These are phyloP conservation scores for Spialia ferax DNA, from an alignment of 2,888 invertebrate genomes.

Conservation along the genomic window DNA sequence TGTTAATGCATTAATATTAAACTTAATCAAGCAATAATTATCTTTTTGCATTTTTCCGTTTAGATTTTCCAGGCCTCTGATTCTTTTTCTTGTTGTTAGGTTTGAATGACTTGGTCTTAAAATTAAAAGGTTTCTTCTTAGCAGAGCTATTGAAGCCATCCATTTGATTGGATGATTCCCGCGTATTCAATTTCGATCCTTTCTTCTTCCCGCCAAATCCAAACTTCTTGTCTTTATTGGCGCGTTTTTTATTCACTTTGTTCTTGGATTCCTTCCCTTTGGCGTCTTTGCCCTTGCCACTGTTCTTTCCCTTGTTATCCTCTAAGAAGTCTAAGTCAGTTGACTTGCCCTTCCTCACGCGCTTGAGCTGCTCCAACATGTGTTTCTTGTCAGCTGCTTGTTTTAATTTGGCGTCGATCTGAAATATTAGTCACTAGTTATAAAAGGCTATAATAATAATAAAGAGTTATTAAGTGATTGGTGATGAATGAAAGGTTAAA, in stretches of 20 bases:
- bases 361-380: conserved; percentile 96
- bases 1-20: background rate
- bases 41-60: conserved; percentile 72
- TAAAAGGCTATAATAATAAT: too few relatives aligned
- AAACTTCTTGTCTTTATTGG: conserved; percentile 93
- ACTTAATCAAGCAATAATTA: conserved; percentile 47
- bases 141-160: conserved; percentile 84
- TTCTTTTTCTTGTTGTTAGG: conserved; percentile 74
- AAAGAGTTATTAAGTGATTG: too few relatives aligned
- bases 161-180: conserved; percentile 91
- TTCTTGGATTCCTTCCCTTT: conserved; percentile 63
- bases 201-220: conserved; percentile 99
- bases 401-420: conserved; percentile 93
- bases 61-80: conserved; percentile 86
- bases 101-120: conserved; percentile 74
- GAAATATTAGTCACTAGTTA: too few relatives aligned
- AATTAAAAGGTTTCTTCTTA: conserved; percentile 69
- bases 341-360: conserved; percentile 94
- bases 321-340: conserved; percentile 94
- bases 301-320: conserved; percentile 80
- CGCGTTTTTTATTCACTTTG: conserved; percentile 80
- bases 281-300: conserved; percentile 40
- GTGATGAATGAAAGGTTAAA: too few relatives aligned
- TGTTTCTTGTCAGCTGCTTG: conserved; percentile 96
- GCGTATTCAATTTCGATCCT: conserved; percentile 95